Conservation (phyloP, 1,140 invertebrate genomes). For the Eupeodes corollae region DNA sequence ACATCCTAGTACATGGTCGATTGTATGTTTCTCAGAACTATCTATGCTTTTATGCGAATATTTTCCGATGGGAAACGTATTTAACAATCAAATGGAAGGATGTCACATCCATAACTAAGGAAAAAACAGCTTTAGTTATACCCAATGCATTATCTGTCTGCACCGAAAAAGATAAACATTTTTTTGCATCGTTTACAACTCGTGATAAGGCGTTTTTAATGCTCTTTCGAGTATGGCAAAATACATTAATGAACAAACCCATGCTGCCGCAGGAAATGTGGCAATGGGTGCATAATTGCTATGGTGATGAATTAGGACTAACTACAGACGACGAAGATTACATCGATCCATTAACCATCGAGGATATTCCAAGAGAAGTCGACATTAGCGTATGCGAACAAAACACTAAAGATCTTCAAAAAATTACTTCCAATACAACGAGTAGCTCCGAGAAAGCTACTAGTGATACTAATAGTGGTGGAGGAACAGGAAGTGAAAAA, state of each 20-base stretch:
- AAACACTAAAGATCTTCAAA: slow-evolving; percentile 6
- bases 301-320: slow-evolving; percentile 84
- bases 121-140: slow-evolving; percentile 84
- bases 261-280: slow-evolving; percentile 80
- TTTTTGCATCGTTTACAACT: slow-evolving; percentile 85
- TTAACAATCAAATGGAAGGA: slow-evolving; percentile 75
- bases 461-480: slow-evolving; percentile 14
- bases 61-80: slow-evolving; percentile 87
- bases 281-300: slow-evolving; percentile 76
- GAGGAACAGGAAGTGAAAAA: not conserved
- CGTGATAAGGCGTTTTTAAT: slow-evolving; percentile 89
- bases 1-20: slow-evolving; percentile 84
- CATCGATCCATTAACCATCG: slow-evolving; percentile 36
- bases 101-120: slow-evolving; percentile 80
- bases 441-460: slow-evolving; percentile 25
- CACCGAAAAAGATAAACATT: slow-evolving; percentile 76
- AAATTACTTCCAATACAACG: slow-evolving; percentile 21
- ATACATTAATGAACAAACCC: slow-evolving; percentile 80
- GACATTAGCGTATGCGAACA: slow-evolving; percentile 28
- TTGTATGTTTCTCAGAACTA: slow-evolving; percentile 88
- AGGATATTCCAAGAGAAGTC: slow-evolving; percentile 20
- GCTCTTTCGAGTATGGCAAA: slow-evolving; percentile 92
- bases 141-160: slow-evolving; percentile 87
- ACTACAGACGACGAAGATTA: slow-evolving; percentile 91
- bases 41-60: slow-evolving; percentile 91